Percentiles rank a stretch among this genome's conserved stretches.
These are phyloP conservation scores for Cloeon dipterum DNA, from an alignment of 2,888 invertebrate species.

Conservation along the genomic window DNA sequence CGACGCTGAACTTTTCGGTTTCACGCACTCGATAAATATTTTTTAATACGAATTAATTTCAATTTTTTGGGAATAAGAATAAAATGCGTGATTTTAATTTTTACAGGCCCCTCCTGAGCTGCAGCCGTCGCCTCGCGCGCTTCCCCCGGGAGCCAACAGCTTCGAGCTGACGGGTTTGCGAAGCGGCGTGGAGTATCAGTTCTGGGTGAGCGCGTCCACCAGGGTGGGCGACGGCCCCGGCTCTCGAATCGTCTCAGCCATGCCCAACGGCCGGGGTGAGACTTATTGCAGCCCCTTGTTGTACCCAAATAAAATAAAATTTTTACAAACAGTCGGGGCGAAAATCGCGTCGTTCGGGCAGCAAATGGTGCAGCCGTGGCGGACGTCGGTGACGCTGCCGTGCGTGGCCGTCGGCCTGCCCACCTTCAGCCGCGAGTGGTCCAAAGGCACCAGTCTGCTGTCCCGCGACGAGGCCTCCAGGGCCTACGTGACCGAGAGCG, in stretches of 20 bases:
- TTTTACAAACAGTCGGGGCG: constrained; percentile 43
- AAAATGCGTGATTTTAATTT: too few species aligned
- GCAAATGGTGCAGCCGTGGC: constrained; percentile 37
- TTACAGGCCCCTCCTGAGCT: background rate
- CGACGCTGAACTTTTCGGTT: too few species aligned
- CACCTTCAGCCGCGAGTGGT: constrained; percentile 36
- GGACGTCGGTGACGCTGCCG: constrained; percentile 33
- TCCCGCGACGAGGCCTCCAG: constrained; percentile 1
- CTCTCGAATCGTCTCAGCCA: constrained; percentile 39
- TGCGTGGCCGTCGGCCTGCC: constrained; percentile 40
- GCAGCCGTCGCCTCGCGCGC: constrained; percentile 18
- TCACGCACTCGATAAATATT: too few species aligned
- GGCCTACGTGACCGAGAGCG: constrained; percentile 15
- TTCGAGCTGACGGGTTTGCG: constrained; percentile 44
- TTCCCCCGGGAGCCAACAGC: constrained; percentile 35
- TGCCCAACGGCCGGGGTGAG: constrained; percentile 33
- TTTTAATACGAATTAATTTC: too few species aligned
- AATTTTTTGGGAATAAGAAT: too few species aligned
- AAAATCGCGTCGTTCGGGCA: constrained; percentile 48
- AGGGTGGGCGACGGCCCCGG: constrained; percentile 55
- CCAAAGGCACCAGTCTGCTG: constrained; percentile 22
- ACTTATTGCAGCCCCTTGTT: background rate
- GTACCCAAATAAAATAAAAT: background rate
- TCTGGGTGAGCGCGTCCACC: constrained; percentile 57
- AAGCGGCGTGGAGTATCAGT: constrained; percentile 48